These are phyloP conservation scores for Tachypleus tridentatus DNA, from an alignment of 1,140 invertebrate species.

Conservation along the genomic window DNA sequence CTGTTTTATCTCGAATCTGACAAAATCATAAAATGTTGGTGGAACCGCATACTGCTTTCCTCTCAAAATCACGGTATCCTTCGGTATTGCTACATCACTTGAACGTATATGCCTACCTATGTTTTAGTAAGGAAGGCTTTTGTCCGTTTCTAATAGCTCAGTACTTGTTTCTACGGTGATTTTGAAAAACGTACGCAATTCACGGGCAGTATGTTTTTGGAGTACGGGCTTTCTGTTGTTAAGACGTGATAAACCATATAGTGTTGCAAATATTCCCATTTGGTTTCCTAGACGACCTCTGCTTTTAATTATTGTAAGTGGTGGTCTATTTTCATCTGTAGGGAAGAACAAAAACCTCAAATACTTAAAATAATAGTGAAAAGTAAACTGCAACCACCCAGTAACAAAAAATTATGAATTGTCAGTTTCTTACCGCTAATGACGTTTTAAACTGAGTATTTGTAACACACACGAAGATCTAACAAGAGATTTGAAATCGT, in stretches of 20 bases:
- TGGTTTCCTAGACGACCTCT: conserved; percentile 48
- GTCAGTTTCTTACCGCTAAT: too few relatives aligned
- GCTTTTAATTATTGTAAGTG: conserved; percentile 11
- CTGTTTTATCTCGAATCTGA: conserved; percentile 31
- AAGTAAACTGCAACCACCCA: too few relatives aligned
- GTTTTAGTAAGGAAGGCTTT: conserved; percentile 40
- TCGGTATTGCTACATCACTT: conserved; percentile 44
- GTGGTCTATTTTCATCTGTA: too few relatives aligned
- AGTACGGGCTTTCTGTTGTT: conserved; percentile 46
- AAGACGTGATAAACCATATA: conserved; percentile 43
- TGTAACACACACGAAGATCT: too few relatives aligned
- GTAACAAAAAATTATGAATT: too few relatives aligned
- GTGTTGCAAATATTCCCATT: conserved; percentile 50
- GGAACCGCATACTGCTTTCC: conserved; percentile 16
- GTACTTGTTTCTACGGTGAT: background rate
- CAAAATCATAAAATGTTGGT: conserved; percentile 25
- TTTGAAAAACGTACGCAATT: background rate
- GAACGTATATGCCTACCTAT: conserved; percentile 42
- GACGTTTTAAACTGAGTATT: too few relatives aligned
- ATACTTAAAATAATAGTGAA: too few relatives aligned
- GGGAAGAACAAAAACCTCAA: too few relatives aligned
- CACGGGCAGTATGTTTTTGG: conserved; percentile 28
- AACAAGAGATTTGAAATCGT: too few relatives aligned
- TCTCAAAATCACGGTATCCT: conserved; percentile 40
- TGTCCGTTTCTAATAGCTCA: background rate